Percentiles rank a stretch among this genome's conserved stretches.
Conservation (phyloP, 1,140 invertebrate genomes). For the Teleopsis dalmanni region DNA sequence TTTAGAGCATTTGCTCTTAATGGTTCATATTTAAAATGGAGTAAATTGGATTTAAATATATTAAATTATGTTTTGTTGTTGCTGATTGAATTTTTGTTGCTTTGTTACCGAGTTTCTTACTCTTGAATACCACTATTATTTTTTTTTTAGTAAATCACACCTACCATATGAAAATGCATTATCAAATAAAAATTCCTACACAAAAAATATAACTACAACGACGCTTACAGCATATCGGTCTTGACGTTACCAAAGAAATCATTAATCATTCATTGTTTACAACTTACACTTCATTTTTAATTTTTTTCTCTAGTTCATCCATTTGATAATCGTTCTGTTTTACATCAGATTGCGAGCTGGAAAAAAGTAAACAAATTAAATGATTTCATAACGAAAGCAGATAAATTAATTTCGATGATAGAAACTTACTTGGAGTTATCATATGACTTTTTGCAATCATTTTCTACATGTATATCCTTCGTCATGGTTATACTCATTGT, state of each 20-base stretch:
- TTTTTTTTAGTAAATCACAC: not conserved
- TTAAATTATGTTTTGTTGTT: too few species aligned
- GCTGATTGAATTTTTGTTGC: too few species aligned
- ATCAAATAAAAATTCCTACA: not conserved
- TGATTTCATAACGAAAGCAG: not conserved
- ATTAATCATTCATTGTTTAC: too few species aligned
- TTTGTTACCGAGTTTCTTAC: too few species aligned
- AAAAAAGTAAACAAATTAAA: slow-evolving; percentile 5
- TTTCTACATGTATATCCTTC: slow-evolving; percentile 28
- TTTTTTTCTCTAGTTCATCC: slow-evolving; percentile 42
- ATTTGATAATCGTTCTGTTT: slow-evolving; percentile 35
- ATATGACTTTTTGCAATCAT: slow-evolving; percentile 40
- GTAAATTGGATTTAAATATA: too few species aligned
- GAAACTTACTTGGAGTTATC: slow-evolving; percentile 36
- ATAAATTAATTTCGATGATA: too few species aligned
- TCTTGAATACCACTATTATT: too few species aligned
- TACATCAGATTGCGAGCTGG: slow-evolving; percentile 33
- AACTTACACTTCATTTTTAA: slow-evolving; percentile 43
- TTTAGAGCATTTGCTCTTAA: too few species aligned
- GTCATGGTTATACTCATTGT: slow-evolving; percentile 43
- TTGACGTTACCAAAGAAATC: too few species aligned
- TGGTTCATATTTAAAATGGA: too few species aligned
- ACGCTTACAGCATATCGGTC: too few species aligned
- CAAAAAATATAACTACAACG: not conserved
- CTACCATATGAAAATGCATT: not conserved